phyloP scores from a whole-genome alignment of 2,888 invertebrate genomes.

The Digitonthophagus gazella region DNA sequence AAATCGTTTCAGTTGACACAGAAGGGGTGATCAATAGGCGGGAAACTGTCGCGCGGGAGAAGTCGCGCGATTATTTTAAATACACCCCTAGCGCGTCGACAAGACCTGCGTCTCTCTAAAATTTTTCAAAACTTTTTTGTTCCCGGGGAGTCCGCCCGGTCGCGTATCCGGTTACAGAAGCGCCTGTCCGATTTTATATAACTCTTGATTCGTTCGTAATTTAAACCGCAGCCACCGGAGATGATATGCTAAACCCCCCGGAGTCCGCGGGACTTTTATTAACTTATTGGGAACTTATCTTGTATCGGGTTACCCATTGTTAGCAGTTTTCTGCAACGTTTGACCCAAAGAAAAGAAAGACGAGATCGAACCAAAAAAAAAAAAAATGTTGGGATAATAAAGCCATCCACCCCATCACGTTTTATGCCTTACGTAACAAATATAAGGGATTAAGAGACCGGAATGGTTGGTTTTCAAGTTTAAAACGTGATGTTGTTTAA shows the following conservation, averaged over 20 bases:
- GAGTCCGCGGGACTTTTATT: not conserved
- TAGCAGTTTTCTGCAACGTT: not conserved
- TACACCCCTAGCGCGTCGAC: too few relatives aligned
- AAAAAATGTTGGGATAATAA: not conserved
- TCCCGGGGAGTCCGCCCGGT: not conserved
- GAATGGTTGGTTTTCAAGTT: too few relatives aligned
- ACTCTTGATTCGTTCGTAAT: not conserved
- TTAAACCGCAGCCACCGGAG: not conserved
- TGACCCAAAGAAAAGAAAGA: not conserved
- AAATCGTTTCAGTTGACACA: not conserved
- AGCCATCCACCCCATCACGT: not conserved
- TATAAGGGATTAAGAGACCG: too few relatives aligned
- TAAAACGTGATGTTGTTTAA: too few relatives aligned
- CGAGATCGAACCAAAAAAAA: not conserved
- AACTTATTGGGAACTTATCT: not conserved
- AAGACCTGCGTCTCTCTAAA: not conserved
- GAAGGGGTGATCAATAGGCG: not conserved
- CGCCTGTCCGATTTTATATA: not conserved
- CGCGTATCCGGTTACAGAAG: not conserved
- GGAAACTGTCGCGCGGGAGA: too few relatives aligned
- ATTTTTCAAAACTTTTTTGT: not conserved
- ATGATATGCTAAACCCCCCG: not conserved
- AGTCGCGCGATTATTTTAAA: too few relatives aligned
- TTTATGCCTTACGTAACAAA: not conserved
- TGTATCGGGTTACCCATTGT: not conserved